phyloP scores from a whole-genome alignment of 2,113 vertebrate species.

The Antechinus stuartii region DNA sequence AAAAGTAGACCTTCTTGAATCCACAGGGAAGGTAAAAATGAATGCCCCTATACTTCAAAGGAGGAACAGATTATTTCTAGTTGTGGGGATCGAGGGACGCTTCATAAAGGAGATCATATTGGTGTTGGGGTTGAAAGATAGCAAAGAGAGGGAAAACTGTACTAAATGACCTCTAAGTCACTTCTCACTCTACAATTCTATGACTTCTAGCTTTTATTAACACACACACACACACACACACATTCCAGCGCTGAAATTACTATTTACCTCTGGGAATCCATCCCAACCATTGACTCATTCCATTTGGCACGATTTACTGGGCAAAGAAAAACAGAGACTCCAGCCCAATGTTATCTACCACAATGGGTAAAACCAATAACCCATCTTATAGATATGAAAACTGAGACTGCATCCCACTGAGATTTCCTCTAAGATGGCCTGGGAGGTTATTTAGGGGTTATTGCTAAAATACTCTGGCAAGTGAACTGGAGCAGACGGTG shows the following conservation, averaged over 20 bases:
- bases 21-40: neutral
- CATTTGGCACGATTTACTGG: accelerated
- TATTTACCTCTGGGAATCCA: neutral
- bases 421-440: neutral
- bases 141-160: neutral
- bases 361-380: neutral
- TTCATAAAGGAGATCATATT: neutral
- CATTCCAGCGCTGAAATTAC: neutral
- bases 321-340: neutral
- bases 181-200: neutral
- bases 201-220: neutral
- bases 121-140: neutral
- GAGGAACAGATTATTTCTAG: neutral
- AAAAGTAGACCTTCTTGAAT: neutral
- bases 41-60: neutral
- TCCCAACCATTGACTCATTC: neutral
- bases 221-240: too few species aligned
- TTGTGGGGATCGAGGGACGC: neutral
- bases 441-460: neutral
- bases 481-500: neutral
- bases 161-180: neutral
- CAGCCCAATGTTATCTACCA: neutral
- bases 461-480: accelerated
- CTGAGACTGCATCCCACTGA: neutral
- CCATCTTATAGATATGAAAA: neutral